Base-by-base conservation (phyloP, 2,113 vertebrate genomes). In the Corythaeola cristata region DNA sequence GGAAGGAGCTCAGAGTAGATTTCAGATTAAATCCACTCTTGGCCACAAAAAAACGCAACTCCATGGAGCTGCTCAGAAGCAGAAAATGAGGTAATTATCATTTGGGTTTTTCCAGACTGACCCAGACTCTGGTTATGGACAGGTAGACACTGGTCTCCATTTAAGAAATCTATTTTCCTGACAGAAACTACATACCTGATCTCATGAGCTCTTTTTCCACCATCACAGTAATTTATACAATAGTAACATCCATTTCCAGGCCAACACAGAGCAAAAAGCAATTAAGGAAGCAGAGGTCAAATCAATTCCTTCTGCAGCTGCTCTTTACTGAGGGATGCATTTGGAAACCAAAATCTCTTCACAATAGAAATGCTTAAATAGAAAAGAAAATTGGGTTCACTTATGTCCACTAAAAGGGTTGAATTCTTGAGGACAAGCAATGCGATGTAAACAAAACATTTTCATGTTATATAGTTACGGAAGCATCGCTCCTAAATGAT, bases 201-300 rank as follows among this genome's bases (percentile, higher is more conserved):
- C 58, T 94, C 83, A 90, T 28, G 30, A 90, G 77, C 58, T 94
- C 45, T 95, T 81, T 81, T 60, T 79, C 58, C 20, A 89, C 64
- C 2, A 12, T 21, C 0, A 1, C 37, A 81, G 53, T 74, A 84
- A 94, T 87, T 96, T 67, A 93, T 58, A 87, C 84, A 91, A 96
- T 30, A 69, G 45, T 86, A 93, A 85, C 86, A 96, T 89, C 58
- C 62, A 92, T 92, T 93, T 93, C 87, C 62, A 95, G 84, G 69
- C 90, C 74, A 94, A 85, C 30, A 53, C 9, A 28, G 35, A 91
- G 77, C 77, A 93, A 85, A 97, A 97, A 85, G 89, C 95, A 96
- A 96, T 96, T 97, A 97, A 92, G 86, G 71, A 82, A 82, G 86
- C 77, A 92, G 92, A 97, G 90, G 91, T 95, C 90, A 95, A 96